Percentiles rank a stretch among this genome's conserved stretches.
Conservation (phyloP, 1,140 invertebrate genomes). For the Rhagoletis zephyria region DNA sequence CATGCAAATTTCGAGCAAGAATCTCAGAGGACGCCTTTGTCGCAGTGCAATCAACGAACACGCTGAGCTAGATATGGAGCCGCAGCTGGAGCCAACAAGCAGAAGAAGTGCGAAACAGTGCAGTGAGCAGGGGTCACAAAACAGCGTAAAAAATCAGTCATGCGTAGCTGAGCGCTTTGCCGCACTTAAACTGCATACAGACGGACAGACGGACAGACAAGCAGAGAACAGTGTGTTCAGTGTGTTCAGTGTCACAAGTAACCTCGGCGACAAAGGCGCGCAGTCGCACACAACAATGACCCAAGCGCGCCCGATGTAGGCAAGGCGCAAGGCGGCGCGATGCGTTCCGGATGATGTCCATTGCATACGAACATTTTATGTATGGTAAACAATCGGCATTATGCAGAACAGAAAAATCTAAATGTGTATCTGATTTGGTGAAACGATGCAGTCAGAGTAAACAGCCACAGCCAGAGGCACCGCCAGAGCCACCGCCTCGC, state of each 20-base stretch:
- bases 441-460: not conserved
- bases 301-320: not conserved
- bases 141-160: slow-evolving; percentile 39
- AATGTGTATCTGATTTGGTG: slow-evolving; percentile 46
- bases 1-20: slow-evolving; percentile 27
- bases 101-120: not conserved
- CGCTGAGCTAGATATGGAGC: not conserved
- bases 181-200: not conserved
- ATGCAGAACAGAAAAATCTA: slow-evolving; percentile 51
- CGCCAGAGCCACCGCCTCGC: not conserved
- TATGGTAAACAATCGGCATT: slow-evolving; percentile 44
- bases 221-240: not conserved
- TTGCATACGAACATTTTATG: slow-evolving; percentile 26
- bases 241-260: not conserved
- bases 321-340: too few species aligned
- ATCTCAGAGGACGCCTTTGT: not conserved
- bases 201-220: not conserved
- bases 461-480: not conserved
- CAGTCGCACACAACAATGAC: slow-evolving; percentile 42
- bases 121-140: not conserved
- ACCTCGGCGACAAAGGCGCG: slow-evolving; percentile 6
- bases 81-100: not conserved
- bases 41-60: not conserved
- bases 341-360: slow-evolving; percentile 10
- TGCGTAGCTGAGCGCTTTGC: slow-evolving; percentile 41